Evolutionary conservation across 2,797 vertebrate genomes (phyloP), one percentile per base, ranked within the genome.

Genomic region (Pterois miles): DNA sequence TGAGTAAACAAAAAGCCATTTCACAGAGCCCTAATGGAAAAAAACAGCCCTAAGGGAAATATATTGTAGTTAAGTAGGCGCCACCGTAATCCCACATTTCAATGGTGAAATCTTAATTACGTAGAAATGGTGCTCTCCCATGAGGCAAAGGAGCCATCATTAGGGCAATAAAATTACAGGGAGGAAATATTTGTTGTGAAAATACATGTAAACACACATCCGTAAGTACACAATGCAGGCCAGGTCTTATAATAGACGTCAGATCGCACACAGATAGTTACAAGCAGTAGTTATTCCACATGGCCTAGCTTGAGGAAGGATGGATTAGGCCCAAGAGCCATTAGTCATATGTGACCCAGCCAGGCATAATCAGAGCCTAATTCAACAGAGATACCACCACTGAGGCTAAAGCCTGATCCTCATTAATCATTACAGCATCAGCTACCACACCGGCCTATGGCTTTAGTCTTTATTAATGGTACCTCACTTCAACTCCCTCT

Each of bases 341-440:
- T 92, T 89, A 85, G 82, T 93, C 91, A 88, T 87, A 83, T 86
- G 84, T 89, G 89, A 91, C 87, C 89, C 90, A 90, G 89, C 76
- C 84, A 82, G 88, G 56, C 82, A 58, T 91, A 90, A 93, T 93
- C 90, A 87, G 86, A 85, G 86, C 76, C 90, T 90, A 84, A 93
- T 92, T 92, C 91, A 89, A 89, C 85, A 88, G 86, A 90, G 91
- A 93, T 88, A 83, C 87, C 91, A 86, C 85, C 84, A 75, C 86
- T 64, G 85, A 91, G 90, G 80, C 89, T 73, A 76, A 76, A 77
- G 82, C 76, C 57, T 31, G 11, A 34, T 36, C 58, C 79, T 89
- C 89, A 91, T 94, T 91, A 93, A 93, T 92, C 93, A 94, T 80
- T 62, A 79, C 78, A 71, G 68, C 90, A 89, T 91, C 88, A 74